Evolutionary conservation across 2,888 invertebrate species (phyloP).

Genomic region (Tricholauxania praeusta): DNA sequence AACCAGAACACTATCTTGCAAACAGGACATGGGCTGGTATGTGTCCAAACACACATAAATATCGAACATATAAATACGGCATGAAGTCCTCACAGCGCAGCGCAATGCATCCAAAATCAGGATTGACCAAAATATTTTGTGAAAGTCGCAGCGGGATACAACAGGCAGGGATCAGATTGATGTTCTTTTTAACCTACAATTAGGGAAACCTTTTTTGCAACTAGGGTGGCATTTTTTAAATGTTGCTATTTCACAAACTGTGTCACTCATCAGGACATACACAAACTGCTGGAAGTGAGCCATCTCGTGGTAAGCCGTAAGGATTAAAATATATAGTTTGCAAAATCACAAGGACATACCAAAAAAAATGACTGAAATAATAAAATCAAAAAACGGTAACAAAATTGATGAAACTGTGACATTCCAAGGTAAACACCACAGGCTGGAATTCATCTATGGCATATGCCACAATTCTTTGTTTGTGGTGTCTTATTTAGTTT

Average conservation of each 20-base stretch:
- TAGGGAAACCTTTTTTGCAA: slow-evolving; percentile 62
- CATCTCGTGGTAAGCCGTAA: slow-evolving; percentile 34
- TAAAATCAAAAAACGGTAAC: too few species aligned
- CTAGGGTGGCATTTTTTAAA: slow-evolving; percentile 60
- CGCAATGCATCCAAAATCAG: slow-evolving; percentile 52
- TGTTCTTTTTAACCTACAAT: slow-evolving; percentile 59
- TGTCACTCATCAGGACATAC: slow-evolving; percentile 16
- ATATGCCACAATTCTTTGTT: background rate
- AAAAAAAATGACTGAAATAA: too few species aligned
- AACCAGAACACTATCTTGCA: background rate
- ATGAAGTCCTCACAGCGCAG: slow-evolving; percentile 44
- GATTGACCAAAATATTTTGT: slow-evolving; percentile 67
- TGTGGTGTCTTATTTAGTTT: slow-evolving; percentile 21
- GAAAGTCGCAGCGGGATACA: slow-evolving; percentile 62
- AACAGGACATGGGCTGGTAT: slow-evolving; percentile 9
- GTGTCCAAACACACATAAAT: slow-evolving; percentile 25
- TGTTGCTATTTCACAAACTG: slow-evolving; percentile 21
- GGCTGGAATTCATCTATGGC: background rate
- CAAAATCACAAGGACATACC: background rate
- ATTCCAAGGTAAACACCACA: slow-evolving; percentile 7
- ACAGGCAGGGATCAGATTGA: slow-evolving; percentile 37
- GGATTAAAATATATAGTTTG: slow-evolving; percentile 18
- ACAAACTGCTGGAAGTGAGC: slow-evolving; percentile 44
- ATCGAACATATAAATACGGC: slow-evolving; percentile 11
- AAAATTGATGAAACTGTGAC: too few species aligned